Percentiles rank a stretch among this genome's conserved stretches.
Evolutionary conservation across 64 coral and sea anemone genomes (phyloP).

Genomic region (Astreopora myriophthalma): DNA sequence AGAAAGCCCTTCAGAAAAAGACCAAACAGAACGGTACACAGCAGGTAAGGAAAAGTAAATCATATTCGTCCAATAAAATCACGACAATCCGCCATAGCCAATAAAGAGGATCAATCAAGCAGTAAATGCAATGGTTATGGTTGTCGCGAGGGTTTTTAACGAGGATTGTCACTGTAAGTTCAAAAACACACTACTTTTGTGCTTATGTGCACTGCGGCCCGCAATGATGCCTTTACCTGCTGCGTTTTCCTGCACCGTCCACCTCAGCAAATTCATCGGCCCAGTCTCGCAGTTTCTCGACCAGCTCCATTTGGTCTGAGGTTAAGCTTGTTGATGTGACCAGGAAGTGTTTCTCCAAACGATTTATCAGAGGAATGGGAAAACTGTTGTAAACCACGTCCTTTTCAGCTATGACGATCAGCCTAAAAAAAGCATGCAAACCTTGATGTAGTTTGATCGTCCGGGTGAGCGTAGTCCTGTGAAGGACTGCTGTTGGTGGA

Average conservation of each 20-base stretch:
- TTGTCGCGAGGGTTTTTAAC: no score
- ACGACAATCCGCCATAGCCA: neutral
- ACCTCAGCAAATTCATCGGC: slow-evolving; percentile 30
- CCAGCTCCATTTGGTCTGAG: slow-evolving; percentile 11
- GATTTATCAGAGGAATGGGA: slow-evolving; percentile 94
- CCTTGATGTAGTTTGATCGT: no score
- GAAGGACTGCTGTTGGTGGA: no score
- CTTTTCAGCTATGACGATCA: slow-evolving; percentile 94
- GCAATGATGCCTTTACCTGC: neutral
- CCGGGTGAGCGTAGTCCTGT: no score
- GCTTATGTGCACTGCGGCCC: no score
- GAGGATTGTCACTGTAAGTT: no score
- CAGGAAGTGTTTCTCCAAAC: slow-evolving; percentile 92
- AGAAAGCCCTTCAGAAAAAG: slow-evolving; percentile 33
- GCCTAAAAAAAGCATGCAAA: slow-evolving; percentile 50
- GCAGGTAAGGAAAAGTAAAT: neutral
- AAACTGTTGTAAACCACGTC: slow-evolving; percentile 85
- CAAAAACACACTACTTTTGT: no score
- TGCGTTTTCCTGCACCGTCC: neutral
- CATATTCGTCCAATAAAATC: neutral
- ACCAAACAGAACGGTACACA: neutral
- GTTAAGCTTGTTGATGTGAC: slow-evolving; percentile 77
- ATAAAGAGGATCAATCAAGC: no score
- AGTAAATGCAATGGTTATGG: no score
- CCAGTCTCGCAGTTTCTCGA: slow-evolving; percentile 47